phyloP scores from a whole-genome alignment of 1,140 invertebrate genomes.

The Galleria mellonella region DNA sequence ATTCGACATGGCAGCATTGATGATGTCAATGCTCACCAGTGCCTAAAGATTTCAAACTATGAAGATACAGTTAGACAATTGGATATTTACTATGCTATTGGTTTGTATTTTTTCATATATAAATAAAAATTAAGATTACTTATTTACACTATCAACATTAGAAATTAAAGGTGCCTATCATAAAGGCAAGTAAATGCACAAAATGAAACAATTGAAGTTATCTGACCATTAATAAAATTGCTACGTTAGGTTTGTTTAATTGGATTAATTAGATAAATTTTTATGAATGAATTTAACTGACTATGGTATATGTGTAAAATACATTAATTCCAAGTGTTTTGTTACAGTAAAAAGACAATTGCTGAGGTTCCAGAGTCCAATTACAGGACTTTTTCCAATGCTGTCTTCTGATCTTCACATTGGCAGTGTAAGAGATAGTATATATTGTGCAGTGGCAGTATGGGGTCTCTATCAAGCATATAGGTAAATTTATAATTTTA shows the following conservation, averaged over 20 bases:
- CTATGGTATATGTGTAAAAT: too few relatives aligned
- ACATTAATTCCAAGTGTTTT: too few relatives aligned
- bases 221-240: too few relatives aligned
- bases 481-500: constrained; percentile 80
- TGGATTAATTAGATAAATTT: too few relatives aligned
- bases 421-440: constrained; percentile 94
- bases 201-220: too few relatives aligned
- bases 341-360: constrained; percentile 94
- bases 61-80: constrained; percentile 92
- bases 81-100: constrained; percentile 94
- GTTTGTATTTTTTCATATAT: constrained; percentile 64
- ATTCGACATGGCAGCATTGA: constrained; percentile 79
- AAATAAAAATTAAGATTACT: too few relatives aligned
- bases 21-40: constrained; percentile 83
- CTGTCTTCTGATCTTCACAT: constrained; percentile 85
- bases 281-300: too few relatives aligned
- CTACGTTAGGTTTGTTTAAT: too few relatives aligned
- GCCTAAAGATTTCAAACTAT: constrained; percentile 89
- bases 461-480: constrained; percentile 98
- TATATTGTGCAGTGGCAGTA: constrained; percentile 96
- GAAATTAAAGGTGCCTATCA: too few relatives aligned
- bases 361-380: constrained; percentile 93
- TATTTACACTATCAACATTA: too few relatives aligned
- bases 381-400: constrained; percentile 95
- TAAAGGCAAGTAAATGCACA: too few relatives aligned